Evolutionary conservation across 2,113 vertebrate species (phyloP), one percentile per base, ranked within the genome.

Genomic region (Periophthalmus modestus): DNA sequence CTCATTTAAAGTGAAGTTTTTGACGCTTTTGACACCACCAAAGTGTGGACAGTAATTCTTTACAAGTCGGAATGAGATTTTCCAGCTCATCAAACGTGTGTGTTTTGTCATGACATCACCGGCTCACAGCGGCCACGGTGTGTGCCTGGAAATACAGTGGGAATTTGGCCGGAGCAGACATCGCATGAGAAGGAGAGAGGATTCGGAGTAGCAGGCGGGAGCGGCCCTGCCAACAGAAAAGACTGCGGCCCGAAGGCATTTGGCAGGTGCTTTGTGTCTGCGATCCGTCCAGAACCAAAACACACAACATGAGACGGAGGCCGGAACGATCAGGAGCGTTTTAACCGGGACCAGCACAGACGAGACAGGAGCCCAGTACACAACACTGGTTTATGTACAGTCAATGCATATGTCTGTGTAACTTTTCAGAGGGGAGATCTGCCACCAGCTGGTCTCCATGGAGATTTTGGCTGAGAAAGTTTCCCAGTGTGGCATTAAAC

Each of bases 61-160:
- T 73, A 81, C 81, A 81, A 73, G 24, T 50, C 66, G 63, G 77
- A 82, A 84, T 80, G 84, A 86, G 79, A 80, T 88, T 88, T 90
- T 90, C 85, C 83, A 88, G 84, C 75, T 88, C 89, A 84, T 91
- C 83, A 85, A 86, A 87, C 71, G 75, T 72, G 63, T 74, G 75
- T 88, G 87, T 88, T 79, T 82, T 77, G 80, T 88, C 81, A 89
- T 85, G 88, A 89, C 88, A 82, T 89, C 81, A 85, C 70, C 72
- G 52, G 78, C 23, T 9, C 19, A 55, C 61, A 24, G 58, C 52
- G 75, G 86, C 73, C 72, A 65, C 71, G 78, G 85, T 82, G 82
- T 74, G 74, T 85, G 83, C 74, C 78, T 89, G 85, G 81, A 89
- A 85, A 87, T 78, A 55, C 84, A 85, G 75, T 73, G 89, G 68